phyloP scores from a whole-genome alignment of 2,797 vertebrate genomes.

The Xiphophorus birchmanni region DNA sequence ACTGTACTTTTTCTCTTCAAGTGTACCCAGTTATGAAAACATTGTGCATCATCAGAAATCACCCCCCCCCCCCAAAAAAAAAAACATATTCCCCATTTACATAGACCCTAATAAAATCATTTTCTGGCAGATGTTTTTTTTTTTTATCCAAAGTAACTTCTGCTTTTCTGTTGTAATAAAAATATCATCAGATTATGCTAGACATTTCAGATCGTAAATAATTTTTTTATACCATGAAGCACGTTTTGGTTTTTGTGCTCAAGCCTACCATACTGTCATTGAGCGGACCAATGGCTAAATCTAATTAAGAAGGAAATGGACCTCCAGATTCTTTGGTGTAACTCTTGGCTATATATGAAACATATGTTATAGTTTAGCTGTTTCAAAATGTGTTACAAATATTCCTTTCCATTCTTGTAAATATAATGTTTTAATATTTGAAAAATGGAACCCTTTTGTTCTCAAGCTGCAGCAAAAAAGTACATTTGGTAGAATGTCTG shows the following conservation, averaged over 20 bases:
- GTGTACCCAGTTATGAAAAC: neutral
- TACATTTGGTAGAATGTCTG: neutral
- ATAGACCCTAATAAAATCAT: too few species aligned
- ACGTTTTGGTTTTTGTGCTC: neutral
- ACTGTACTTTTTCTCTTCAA: neutral
- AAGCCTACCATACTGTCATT: neutral
- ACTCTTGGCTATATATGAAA: neutral
- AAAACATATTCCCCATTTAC: too few species aligned
- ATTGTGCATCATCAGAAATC: neutral
- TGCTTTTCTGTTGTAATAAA: neutral
- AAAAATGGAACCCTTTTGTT: neutral
- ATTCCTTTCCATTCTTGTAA: neutral
- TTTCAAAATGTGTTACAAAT: neutral
- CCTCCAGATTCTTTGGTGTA: neutral
- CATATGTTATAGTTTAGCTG: neutral
- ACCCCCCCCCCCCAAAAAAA: too few species aligned
- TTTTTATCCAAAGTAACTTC: neutral
- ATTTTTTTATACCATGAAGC: neutral
- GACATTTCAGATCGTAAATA: neutral
- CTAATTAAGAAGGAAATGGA: neutral
- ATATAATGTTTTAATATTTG: neutral
- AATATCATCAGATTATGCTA: neutral
- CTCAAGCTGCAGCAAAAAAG: neutral
- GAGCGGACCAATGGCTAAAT: neutral
- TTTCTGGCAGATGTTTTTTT: neutral